phyloP scores from a whole-genome alignment of 2,797 vertebrate species.

The Myripristis jacobus region DNA sequence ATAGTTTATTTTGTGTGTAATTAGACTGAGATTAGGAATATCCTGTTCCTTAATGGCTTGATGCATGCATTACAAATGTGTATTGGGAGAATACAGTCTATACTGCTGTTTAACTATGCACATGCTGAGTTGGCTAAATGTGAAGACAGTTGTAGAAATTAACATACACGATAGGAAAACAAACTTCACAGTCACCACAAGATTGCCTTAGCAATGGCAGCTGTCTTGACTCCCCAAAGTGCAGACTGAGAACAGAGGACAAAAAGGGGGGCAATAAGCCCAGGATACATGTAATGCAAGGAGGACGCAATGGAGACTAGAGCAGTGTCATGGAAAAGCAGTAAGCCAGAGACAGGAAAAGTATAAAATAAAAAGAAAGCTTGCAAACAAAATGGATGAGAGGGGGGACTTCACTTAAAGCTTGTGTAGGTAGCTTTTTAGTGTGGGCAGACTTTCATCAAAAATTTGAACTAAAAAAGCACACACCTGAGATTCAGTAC shows the following conservation, averaged over 20 bases:
- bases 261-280: too few relatives aligned
- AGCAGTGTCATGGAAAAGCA: neutral
- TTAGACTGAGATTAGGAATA: conserved; percentile 14
- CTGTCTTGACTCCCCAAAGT: conserved; percentile 4
- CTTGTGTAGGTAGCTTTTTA: too few relatives aligned
- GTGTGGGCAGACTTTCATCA: too few relatives aligned
- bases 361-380: too few relatives aligned
- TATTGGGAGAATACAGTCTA: neutral
- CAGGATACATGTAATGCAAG: neutral
- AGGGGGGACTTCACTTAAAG: too few relatives aligned
- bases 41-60: conserved; percentile 21
- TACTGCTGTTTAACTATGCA: neutral
- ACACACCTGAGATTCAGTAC: too few relatives aligned
- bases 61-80: conserved; percentile 15
- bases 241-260: neutral
- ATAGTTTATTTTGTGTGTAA: conserved; percentile 8
- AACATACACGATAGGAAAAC: conserved; percentile 18
- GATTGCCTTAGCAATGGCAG: conserved; percentile 15
- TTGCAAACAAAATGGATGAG: too few relatives aligned
- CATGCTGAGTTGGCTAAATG: neutral
- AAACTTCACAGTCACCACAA: conserved; percentile 12
- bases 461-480: too few relatives aligned
- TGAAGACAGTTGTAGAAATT: too few relatives aligned
- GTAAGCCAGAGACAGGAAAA: too few relatives aligned
- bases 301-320: neutral